Percentiles rank a stretch among this genome's conserved stretches.
phyloP scores from a whole-genome alignment of 2,113 vertebrate genomes.

The Psittacula cyanocephala region DNA sequence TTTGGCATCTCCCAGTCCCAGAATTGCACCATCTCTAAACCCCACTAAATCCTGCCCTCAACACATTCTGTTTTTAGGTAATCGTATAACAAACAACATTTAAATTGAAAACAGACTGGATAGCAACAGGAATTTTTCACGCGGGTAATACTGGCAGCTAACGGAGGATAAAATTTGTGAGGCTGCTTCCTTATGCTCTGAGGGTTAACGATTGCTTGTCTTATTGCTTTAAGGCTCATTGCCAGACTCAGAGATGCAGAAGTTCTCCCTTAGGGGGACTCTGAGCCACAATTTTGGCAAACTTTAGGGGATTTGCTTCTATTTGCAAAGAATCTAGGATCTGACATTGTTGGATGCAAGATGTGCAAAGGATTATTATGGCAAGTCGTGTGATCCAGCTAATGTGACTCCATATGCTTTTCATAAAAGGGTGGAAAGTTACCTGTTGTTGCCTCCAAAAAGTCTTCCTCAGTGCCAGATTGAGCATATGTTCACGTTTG shows the following conservation, averaged over 20 bases:
- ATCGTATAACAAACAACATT: not conserved
- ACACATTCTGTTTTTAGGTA: too few relatives aligned
- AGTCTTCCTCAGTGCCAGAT: not conserved
- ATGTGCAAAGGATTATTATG: not conserved
- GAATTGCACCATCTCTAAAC: too few relatives aligned
- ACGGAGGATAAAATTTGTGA: not conserved
- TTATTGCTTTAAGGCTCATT: not conserved
- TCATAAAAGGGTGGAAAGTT: not conserved
- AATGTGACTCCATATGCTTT: not conserved
- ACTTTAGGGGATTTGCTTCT: not conserved
- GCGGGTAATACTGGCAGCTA: not conserved
- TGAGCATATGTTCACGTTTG: rapidly evolving
- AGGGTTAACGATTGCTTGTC: not conserved
- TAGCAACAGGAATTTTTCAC: not conserved
- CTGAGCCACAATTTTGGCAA: not conserved
- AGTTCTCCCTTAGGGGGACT: not conserved
- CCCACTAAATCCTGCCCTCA: not conserved
- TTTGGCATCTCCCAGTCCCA: not conserved
- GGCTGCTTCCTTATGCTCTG: not conserved
- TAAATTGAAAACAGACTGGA: not conserved
- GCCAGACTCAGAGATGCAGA: not conserved
- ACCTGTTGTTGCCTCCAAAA: not conserved
- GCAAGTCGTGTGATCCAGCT: not conserved
- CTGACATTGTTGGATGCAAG: not conserved
- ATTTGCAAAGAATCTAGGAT: not conserved